phyloP scores from a whole-genome alignment of 2,797 vertebrate species.

The Hemibagrus guttatus region DNA sequence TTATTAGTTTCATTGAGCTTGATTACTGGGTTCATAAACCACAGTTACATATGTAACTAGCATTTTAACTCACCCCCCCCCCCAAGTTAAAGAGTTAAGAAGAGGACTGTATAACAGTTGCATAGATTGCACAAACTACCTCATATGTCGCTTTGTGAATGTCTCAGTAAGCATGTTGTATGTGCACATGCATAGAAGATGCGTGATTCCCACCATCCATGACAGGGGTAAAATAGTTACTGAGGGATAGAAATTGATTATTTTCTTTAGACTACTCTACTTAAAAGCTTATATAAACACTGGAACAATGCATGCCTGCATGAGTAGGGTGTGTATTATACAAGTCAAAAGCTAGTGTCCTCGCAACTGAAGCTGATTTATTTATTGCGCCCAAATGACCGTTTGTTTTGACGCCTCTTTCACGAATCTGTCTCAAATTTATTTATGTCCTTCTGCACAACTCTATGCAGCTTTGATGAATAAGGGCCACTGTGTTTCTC shows the following conservation, averaged over 20 bases:
- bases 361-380: neutral
- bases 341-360: neutral
- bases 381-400: neutral
- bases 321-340: neutral
- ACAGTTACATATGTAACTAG: neutral
- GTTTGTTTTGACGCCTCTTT: neutral
- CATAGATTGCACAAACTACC: neutral
- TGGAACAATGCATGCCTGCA: neutral
- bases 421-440: constrained; percentile 3
- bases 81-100: neutral
- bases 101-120: neutral
- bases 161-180: neutral
- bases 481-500: constrained; percentile 27
- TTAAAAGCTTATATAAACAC: neutral
- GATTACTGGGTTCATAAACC: neutral
- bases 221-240: neutral
- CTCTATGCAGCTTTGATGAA: neutral
- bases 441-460: neutral
- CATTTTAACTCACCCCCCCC: neutral
- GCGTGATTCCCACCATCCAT: neutral
- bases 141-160: neutral
- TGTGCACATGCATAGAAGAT: no score
- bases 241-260: neutral
- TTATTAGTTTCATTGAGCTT: neutral
- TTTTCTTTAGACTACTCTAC: neutral